Percentiles rank a stretch among this genome's conserved stretches.
Evolutionary conservation across 1,140 invertebrate species (phyloP).

Genomic region (Oscheius sp.): DNA sequence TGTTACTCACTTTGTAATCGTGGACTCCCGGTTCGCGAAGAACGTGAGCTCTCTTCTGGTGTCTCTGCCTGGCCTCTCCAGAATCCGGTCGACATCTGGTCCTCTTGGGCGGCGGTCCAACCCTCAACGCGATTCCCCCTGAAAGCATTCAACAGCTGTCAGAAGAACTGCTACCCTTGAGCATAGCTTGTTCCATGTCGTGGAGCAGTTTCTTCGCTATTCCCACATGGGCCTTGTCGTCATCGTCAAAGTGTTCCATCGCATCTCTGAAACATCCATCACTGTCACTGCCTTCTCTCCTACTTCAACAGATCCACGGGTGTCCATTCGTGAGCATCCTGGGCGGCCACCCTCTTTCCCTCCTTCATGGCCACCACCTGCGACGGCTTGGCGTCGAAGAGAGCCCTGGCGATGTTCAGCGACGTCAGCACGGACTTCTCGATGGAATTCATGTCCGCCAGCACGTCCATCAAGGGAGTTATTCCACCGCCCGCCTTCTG

Average conservation of each 20-base stretch:
- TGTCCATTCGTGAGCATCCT: neutral
- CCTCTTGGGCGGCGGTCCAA: too few relatives aligned
- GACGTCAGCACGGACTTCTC: neutral
- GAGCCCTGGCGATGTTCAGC: neutral
- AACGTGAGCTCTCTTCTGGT: too few relatives aligned
- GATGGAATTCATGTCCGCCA: neutral
- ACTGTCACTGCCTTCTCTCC: too few relatives aligned
- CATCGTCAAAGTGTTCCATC: neutral
- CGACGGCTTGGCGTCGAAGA: neutral
- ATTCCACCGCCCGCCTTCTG: neutral
- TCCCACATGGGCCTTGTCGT: neutral
- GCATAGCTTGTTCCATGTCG: neutral
- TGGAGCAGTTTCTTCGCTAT: neutral
- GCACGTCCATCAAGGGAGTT: slow-evolving; percentile 5
- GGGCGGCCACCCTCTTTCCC: neutral
- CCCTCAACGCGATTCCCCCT: too few relatives aligned
- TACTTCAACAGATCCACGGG: neutral
- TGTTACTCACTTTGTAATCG: too few relatives aligned
- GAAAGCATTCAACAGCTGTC: too few relatives aligned
- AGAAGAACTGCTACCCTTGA: neutral
- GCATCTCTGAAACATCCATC: neutral
- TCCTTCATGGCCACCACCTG: neutral
- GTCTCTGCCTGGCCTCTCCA: too few relatives aligned
- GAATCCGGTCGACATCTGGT: too few relatives aligned
- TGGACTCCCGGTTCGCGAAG: too few relatives aligned